Evolutionary conservation across 1,140 invertebrate genomes (phyloP).

Genomic region (Lycorma delicatula): DNA sequence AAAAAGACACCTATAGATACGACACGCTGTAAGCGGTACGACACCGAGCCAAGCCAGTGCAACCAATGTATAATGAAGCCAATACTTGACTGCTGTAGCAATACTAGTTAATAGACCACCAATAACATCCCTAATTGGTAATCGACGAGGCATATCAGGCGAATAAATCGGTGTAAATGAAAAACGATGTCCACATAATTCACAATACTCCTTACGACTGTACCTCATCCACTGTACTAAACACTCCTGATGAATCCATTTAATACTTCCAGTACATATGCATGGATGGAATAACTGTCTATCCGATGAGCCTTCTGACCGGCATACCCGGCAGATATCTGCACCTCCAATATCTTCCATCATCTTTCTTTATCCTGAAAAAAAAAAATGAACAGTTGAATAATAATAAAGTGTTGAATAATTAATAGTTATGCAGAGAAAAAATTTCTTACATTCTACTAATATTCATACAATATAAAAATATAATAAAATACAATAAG

Average conservation of each 20-base stretch:
- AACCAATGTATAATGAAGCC: slow-evolving; percentile 94
- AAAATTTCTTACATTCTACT: no score
- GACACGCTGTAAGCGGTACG: slow-evolving; percentile 92
- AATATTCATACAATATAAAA: no score
- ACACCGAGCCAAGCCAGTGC: slow-evolving; percentile 96
- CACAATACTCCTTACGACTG: slow-evolving; percentile 97
- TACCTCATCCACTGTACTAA: slow-evolving; percentile 87
- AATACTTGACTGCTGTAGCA: slow-evolving; percentile 85
- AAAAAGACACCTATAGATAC: slow-evolving; percentile 89
- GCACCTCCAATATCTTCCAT: slow-evolving; percentile 43
- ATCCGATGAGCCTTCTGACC: slow-evolving; percentile 80
- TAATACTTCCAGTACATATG: slow-evolving; percentile 97
- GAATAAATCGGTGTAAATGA: slow-evolving; percentile 99
- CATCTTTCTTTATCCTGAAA: no score
- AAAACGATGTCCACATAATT: slow-evolving; percentile 95
- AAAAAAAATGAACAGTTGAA: no score
- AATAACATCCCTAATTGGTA: slow-evolving; percentile 85
- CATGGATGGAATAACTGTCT: slow-evolving; percentile 94
- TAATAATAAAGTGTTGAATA: no score
- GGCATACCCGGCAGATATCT: slow-evolving; percentile 96
- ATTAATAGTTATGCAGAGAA: no score
- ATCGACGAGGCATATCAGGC: slow-evolving; percentile 93
- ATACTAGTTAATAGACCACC: slow-evolving; percentile 83
- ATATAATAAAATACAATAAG: no score
- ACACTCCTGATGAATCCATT: slow-evolving; percentile 54